Evolutionary conservation across 2,113 vertebrate species (phyloP).

Genomic region (Scatophagus argus): DNA sequence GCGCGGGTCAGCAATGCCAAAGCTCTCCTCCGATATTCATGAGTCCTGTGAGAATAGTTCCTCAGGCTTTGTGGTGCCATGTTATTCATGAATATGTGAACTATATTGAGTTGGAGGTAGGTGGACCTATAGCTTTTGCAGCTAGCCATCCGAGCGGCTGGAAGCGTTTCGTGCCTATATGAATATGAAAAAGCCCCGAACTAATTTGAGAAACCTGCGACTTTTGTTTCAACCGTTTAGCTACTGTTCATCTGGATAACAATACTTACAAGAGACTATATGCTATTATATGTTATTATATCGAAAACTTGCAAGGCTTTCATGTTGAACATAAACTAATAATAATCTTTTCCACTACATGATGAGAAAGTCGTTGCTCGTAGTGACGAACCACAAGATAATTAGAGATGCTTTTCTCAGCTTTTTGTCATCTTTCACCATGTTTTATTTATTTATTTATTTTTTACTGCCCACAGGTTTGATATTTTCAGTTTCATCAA

Average conservation of each 20-base stretch:
- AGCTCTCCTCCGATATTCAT: conserved; percentile 33
- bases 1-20: conserved; percentile 29
- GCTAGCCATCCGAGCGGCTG: conserved; percentile 31
- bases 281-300: background rate
- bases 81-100: conserved; percentile 47
- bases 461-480: too few relatives aligned
- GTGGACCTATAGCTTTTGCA: conserved; percentile 41
- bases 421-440: too few relatives aligned
- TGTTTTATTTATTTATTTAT: too few relatives aligned
- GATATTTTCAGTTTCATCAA: too few relatives aligned
- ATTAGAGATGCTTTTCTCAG: too few relatives aligned
- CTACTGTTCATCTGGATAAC: background rate
- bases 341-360: too few relatives aligned
- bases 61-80: conserved; percentile 25
- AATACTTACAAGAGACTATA: background rate
- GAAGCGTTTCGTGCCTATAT: conserved; percentile 14
- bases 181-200: too few relatives aligned
- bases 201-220: background rate
- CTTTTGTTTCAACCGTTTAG: conserved; percentile 15
- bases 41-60: conserved; percentile 29
- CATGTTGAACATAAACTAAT: background rate
- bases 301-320: background rate
- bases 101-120: conserved; percentile 29
- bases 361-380: background rate
- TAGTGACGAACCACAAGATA: too few relatives aligned